Evolutionary conservation across 2,888 invertebrate species (phyloP), one percentile per base, ranked within the genome.

Genomic region (Dioctria rufipes): DNA sequence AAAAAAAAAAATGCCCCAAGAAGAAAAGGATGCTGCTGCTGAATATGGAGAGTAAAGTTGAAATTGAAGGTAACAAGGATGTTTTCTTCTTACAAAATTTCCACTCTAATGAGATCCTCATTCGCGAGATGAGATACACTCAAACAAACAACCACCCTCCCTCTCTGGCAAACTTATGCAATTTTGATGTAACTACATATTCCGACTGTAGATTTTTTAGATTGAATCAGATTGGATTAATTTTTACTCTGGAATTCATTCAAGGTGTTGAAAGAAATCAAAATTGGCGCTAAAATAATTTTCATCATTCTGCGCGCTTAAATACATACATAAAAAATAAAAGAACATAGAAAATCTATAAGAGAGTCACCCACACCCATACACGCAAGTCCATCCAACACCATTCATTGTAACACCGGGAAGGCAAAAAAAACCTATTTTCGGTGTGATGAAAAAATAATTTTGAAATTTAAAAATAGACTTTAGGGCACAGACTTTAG

Each of bases 401-500:
- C 6, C 54, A 54, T 54, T n/a, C 11, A 54, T 54, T 54, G 2
- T 54, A 54, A 54, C 54, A 54, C 54, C 25, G 25, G 25, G 25
- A 25, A 25, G 54, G 11, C 6, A 54, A 54, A 54, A 11, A 46
- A 67, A 69, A 69, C 9, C 69, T 69, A 69, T 69, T 69, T 69
- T 69, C 51, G 69, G 49, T 69, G 54, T 51, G 40, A 51, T 11
- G 9, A n/a, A n/a, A n/a, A 54, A 69, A 43, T 49, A 49, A 69
- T 43, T 51, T 69, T 46, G 2, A 39, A 37, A 37, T 5, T 9
- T 37, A 49, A 51, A 69, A 69, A 51, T 69, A 69, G 69, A 51
- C 49, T 51, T 54, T 37, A 13, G 37, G 51, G 69, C 69, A 51
- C 69, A 39, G 49, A 51, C 37, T 51, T 43, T 25, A 25, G n/a